Evolutionary conservation across 1,140 invertebrate genomes (phyloP), one percentile per base, ranked within the genome.

Genomic region (Copidosoma floridanum): DNA sequence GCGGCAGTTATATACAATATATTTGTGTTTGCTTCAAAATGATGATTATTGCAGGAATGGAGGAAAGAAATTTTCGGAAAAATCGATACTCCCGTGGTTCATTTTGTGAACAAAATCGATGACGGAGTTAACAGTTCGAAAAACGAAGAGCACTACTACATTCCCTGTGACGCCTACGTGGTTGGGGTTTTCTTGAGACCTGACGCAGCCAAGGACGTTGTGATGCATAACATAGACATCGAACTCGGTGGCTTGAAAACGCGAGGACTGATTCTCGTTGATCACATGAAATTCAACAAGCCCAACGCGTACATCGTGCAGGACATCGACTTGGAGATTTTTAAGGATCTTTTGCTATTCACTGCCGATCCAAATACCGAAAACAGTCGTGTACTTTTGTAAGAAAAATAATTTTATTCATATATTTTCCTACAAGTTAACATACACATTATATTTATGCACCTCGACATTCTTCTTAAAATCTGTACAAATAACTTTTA

Each of bases 201-300:
- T 2, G 63, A 71, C 14, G 67, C 76, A 60, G 67, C 68, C 3
- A 68, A 63, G 12, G 55, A 69, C 50, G 23, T 70, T 14, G 21
- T 59, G 0, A 24, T 74, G 2, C 77, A 79, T 70, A 77, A 85
- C 63, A 81, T 79, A 4, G 81, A 82, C 21, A 82, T 87, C 3
- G 85, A 87, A 66, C 71, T 87, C 8, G 63, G 68, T 48, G 85
- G 85, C 16, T 65, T 63, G 11, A 77, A 76, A 61, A 86, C 85
- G 1, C 76, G 86, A 65, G 86, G 85, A 2, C 82, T 85, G 71
- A 79, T 86, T 61, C 80, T 85, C 0, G 69, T 88, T 26, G 84
- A 86, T 77, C 84, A 85, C 70, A 64, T 81, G 12, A 71, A 77
- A 37, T 70, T 72, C 7, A 74, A 75, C 6, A 70, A 80, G 35